A percentile compares a stretch with the other conserved stretches of the same genome.
Evolutionary conservation across 2,797 vertebrate species (phyloP).

Genomic region (Oryzias sinensis): DNA sequence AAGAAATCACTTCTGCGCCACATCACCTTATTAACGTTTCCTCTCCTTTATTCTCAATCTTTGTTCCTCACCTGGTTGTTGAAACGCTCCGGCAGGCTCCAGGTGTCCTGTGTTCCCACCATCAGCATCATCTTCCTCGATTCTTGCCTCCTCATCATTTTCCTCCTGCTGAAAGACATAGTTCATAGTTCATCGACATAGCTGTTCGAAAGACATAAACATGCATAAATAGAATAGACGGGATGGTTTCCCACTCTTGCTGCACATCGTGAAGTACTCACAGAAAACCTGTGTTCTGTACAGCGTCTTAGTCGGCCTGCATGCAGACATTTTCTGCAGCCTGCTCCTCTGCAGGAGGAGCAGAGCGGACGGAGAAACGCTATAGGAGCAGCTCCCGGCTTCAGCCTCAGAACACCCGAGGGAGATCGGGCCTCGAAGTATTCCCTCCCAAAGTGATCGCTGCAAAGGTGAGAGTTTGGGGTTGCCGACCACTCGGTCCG

Average conservation of each 20-base stretch:
- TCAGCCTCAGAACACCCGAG: conserved; percentile 57
- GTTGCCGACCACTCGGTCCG: conserved; percentile 69
- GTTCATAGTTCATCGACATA: too few species aligned
- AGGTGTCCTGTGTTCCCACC: conserved; percentile 7
- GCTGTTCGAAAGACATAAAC: too few species aligned
- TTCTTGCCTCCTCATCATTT: conserved; percentile 2
- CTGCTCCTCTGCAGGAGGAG: conserved; percentile 53
- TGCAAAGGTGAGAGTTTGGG: conserved; percentile 73
- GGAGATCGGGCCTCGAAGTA: conserved; percentile 68
- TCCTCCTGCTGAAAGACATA: conserved; percentile 40
- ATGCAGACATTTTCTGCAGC: conserved; percentile 57
- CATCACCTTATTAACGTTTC: background rate
- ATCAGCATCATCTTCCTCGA: conserved; percentile 9
- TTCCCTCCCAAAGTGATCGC: conserved; percentile 78
- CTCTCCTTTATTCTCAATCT: background rate
- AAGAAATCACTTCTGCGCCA: background rate
- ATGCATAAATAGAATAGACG: background rate
- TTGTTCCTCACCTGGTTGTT: conserved; percentile 60
- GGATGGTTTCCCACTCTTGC: background rate
- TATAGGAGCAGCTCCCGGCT: conserved; percentile 71
- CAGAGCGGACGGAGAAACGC: conserved; percentile 74
- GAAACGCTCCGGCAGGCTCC: too few species aligned
- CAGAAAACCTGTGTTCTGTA: conserved; percentile 7
- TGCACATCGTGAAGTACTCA: conserved; percentile 38
- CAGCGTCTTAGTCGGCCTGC: conserved; percentile 42